phyloP scores from a whole-genome alignment of 2,888 invertebrate genomes.

The Ischnus inquisitorius region DNA sequence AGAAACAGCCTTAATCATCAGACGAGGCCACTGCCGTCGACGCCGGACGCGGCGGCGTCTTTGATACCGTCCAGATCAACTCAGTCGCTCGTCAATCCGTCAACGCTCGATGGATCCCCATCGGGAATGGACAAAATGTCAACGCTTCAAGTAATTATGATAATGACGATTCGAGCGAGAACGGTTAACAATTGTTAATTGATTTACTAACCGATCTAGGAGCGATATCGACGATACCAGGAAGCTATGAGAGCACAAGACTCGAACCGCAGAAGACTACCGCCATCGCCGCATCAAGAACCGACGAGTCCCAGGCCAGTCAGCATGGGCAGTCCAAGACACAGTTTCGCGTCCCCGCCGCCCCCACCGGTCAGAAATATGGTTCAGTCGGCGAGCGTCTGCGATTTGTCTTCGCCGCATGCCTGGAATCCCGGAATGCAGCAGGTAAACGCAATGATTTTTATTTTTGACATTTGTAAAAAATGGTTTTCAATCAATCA shows the following conservation, averaged over 20 bases:
- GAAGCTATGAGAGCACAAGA: constrained; percentile 87
- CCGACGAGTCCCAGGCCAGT: constrained; percentile 74
- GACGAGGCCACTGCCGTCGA: constrained; percentile 78
- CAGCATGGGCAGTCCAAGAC: constrained; percentile 77
- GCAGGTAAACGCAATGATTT: constrained; percentile 86
- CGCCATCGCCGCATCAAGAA: constrained; percentile 75
- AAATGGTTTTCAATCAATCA: neutral
- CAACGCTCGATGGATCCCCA: constrained; percentile 70
- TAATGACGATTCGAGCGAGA: neutral
- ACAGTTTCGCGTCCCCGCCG: constrained; percentile 74
- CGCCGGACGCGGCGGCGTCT: constrained; percentile 70
- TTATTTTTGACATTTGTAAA: neutral
- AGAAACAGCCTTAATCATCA: constrained; percentile 75
- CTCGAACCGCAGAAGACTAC: constrained; percentile 84
- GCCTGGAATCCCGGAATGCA: constrained; percentile 86
- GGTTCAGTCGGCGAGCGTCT: constrained; percentile 83
- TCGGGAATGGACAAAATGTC: constrained; percentile 83
- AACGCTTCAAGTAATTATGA: constrained; percentile 80
- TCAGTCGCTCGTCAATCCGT: constrained; percentile 72
- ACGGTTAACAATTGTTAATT: neutral
- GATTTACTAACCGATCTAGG: constrained; percentile 72
- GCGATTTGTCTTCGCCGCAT: constrained; percentile 80
- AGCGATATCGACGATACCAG: constrained; percentile 85
- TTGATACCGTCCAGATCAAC: constrained; percentile 74
- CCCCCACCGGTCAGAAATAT: constrained; percentile 79